These are phyloP conservation scores for Oscheius sp. DNA, from an alignment of 2,888 invertebrate genomes.

Conservation along the genomic window DNA sequence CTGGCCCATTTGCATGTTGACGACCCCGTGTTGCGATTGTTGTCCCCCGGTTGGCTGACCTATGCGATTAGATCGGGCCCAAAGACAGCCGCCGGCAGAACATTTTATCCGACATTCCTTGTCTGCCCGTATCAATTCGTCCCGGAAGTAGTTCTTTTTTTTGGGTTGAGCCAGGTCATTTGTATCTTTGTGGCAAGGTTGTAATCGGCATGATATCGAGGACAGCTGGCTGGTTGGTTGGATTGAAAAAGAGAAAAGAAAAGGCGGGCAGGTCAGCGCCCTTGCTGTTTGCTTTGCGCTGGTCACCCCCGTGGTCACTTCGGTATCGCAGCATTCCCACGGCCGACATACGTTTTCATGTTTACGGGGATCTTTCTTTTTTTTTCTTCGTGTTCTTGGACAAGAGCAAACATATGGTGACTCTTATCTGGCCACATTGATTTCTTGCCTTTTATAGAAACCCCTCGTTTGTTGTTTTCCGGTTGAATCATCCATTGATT, in stretches of 20 bases:
- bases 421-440: constrained; percentile 30
- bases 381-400: background rate
- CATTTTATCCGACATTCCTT: background rate
- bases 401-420: constrained; percentile 20
- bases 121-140: background rate
- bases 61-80: constrained; percentile 34
- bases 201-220: constrained; percentile 22
- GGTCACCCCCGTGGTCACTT: constrained; percentile 14
- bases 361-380: background rate
- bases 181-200: constrained; percentile 24
- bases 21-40: constrained; percentile 15
- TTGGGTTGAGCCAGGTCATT: background rate
- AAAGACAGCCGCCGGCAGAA: constrained; percentile 23
- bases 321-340: constrained; percentile 13
- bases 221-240: constrained; percentile 10
- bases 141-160: background rate
- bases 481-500: background rate
- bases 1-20: constrained; percentile 12
- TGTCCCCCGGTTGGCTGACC: constrained; percentile 26
- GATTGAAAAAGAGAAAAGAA: constrained; percentile 11
- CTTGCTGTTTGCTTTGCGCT: constrained; percentile 28
- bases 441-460: constrained; percentile 25
- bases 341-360: constrained; percentile 20
- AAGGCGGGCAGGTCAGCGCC: constrained; percentile 12
- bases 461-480: constrained; percentile 14